Percentiles rank a stretch among this genome's conserved stretches.
Evolutionary conservation across 53 echinoderm and acorn worm species (phyloP).

Genomic region (Paracentrotus lividus): DNA sequence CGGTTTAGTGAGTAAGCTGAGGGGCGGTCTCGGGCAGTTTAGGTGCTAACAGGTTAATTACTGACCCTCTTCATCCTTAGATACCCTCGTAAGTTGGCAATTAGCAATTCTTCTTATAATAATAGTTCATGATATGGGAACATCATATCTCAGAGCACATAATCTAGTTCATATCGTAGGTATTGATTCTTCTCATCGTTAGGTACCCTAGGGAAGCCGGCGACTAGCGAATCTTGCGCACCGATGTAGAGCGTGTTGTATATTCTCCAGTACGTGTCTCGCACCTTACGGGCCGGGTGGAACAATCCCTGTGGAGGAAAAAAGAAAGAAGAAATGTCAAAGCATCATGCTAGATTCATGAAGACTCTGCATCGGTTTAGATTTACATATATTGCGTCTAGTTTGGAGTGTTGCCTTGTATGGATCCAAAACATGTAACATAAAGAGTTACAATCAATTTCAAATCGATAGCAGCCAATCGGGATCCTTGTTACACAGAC

Average conservation of each 20-base stretch:
- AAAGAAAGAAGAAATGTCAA: not conserved
- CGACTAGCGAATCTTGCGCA: conserved; percentile 95
- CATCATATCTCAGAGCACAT: conserved; percentile 78
- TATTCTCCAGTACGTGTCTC: conserved; percentile 99
- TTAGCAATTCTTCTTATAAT: too few species aligned
- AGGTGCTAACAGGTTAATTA: not conserved
- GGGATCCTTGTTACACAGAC: too few species aligned
- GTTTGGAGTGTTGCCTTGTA: too few species aligned
- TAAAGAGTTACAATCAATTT: too few species aligned
- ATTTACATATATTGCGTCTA: not conserved
- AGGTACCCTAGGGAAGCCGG: conserved; percentile 90
- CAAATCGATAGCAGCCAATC: too few species aligned
- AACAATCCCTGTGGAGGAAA: conserved; percentile 83
- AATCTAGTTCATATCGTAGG: conserved; percentile 93
- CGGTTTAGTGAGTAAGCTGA: too few species aligned
- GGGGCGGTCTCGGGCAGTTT: too few species aligned
- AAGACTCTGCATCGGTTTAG: not conserved
- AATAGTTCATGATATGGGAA: not conserved
- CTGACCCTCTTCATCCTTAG: not conserved
- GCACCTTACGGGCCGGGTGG: conserved; percentile 96
- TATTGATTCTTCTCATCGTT: conserved; percentile 99
- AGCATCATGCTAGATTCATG: not conserved
- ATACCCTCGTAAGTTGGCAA: too few species aligned
- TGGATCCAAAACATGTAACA: too few species aligned
- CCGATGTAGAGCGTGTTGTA: conserved; percentile 99